Conservation (phyloP, 2,797 vertebrate genomes). For the Falco columbarius region DNA sequence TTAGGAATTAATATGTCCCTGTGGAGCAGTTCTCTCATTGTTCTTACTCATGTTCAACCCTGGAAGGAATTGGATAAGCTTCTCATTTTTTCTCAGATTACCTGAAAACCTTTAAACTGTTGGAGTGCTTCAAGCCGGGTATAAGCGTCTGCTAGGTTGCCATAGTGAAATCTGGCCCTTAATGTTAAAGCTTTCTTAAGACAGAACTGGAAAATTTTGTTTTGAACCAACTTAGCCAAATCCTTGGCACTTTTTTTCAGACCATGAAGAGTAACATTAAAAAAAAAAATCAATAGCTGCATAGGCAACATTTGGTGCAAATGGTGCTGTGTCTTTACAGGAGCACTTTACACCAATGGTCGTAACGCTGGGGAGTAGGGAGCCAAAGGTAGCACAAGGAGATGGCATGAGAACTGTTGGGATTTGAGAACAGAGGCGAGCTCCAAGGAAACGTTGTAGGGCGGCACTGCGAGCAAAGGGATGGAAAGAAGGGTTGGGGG, state of each 20-base stretch:
- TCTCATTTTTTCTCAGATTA: neutral
- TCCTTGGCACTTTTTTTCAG: neutral
- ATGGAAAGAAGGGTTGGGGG: fast-evolving
- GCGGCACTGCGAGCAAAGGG: neutral
- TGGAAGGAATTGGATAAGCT: neutral
- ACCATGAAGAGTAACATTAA: neutral
- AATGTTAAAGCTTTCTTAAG: neutral
- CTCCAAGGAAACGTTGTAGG: neutral
- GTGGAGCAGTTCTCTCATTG: neutral
- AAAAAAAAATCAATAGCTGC: neutral
- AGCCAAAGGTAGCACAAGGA: neutral
- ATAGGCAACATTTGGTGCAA: neutral
- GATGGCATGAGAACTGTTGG: neutral
- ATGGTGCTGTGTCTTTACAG: neutral
- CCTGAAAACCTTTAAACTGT: neutral
- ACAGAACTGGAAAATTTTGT: neutral
- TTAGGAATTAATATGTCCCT: neutral
- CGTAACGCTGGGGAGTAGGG: neutral
- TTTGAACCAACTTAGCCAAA: neutral
- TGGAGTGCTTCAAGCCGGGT: neutral
- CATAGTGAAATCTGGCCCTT: neutral
- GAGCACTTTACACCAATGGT: neutral
- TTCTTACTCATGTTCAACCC: neutral
- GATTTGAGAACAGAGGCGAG: neutral
- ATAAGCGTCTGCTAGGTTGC: neutral